These are phyloP conservation scores for Brachirus orientalis DNA, from an alignment of 2,113 vertebrate species.

Conservation along the genomic window DNA sequence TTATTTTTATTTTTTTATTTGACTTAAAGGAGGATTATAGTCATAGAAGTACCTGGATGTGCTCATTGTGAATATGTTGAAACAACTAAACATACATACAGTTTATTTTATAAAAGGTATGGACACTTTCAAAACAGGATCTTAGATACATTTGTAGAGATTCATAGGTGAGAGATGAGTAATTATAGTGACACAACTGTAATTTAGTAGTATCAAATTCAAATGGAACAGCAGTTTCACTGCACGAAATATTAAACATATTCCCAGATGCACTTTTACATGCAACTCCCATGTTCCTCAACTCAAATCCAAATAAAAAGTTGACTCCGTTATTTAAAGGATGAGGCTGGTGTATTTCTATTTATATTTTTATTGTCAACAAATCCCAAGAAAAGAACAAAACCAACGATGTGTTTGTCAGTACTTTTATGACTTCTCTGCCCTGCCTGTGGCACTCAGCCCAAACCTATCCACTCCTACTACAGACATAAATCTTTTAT, in stretches of 20 bases:
- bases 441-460: not conserved
- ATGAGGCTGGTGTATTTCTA: not conserved
- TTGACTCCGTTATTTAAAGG: not conserved
- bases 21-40: too few relatives aligned
- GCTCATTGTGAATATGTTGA: too few relatives aligned
- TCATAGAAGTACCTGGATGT: too few relatives aligned
- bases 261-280: too few relatives aligned
- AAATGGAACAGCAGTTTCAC: conserved; percentile 4
- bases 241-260: not conserved
- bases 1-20: too few relatives aligned
- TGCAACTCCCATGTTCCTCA: not conserved
- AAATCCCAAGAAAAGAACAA: not conserved
- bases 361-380: conserved; percentile 3
- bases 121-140: too few relatives aligned
- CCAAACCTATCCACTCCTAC: not conserved
- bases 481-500: not conserved
- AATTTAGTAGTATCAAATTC: conserved; percentile 24
- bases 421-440: not conserved
- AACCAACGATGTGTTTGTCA: not conserved
- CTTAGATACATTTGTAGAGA: too few relatives aligned
- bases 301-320: not conserved
- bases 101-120: too few relatives aligned
- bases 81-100: too few relatives aligned
- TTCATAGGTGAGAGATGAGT: too few relatives aligned
- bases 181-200: not conserved